These are phyloP conservation scores for Daphoenositta chrysoptera DNA, from an alignment of 2,113 vertebrate genomes.

Conservation along the genomic window DNA sequence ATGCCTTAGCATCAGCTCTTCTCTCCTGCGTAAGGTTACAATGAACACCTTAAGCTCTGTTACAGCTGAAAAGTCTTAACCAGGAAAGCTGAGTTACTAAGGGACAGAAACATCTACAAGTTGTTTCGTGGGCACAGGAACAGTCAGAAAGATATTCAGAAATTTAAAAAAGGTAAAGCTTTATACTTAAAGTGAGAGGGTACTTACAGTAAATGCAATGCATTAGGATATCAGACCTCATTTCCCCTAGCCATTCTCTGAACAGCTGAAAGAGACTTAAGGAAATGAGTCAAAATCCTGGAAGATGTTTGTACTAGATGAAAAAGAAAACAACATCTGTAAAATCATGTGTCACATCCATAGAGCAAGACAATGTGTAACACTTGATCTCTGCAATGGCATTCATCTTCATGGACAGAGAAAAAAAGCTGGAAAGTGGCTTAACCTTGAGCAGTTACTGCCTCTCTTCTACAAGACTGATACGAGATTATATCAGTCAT, in stretches of 20 bases:
- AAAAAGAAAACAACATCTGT: constrained; percentile 75
- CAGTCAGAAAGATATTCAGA: background rate
- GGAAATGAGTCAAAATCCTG: constrained; percentile 84
- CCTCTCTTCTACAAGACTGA: background rate
- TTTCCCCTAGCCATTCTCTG: constrained; percentile 72
- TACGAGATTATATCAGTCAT: background rate
- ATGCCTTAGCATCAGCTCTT: background rate
- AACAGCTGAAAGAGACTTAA: constrained; percentile 70
- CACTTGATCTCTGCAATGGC: background rate
- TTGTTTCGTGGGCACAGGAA: background rate
- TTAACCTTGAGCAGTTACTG: constrained; percentile 43
- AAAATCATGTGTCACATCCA: constrained; percentile 31
- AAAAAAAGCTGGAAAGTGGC: background rate
- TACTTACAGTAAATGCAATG: constrained; percentile 27
- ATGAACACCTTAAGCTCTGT: background rate
- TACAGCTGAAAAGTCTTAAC: background rate
- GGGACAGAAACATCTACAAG: background rate
- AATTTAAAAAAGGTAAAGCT: background rate
- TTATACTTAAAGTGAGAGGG: background rate
- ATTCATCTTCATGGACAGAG: background rate
- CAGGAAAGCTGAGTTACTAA: background rate
- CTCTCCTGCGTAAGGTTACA: background rate
- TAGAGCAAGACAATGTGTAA: background rate
- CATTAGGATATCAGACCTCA: constrained; percentile 60
- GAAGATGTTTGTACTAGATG: constrained; percentile 60